A percentile compares a stretch with the other conserved stretches of the same genome.
Conservation (phyloP, 2,113 vertebrate species). For the Fregata magnificens region DNA sequence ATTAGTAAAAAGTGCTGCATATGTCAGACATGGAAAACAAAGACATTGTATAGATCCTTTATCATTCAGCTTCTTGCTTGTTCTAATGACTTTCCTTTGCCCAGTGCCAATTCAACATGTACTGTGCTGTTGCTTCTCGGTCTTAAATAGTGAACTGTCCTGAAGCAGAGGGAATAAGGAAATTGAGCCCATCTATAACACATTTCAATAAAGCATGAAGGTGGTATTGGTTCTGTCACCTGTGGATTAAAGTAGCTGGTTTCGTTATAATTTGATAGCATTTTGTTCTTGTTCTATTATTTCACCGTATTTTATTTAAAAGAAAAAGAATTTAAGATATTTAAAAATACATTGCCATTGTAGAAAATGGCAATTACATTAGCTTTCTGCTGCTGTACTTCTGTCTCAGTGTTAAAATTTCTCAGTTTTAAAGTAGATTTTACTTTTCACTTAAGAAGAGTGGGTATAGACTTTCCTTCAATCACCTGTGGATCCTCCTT, state of each 20-base stretch:
- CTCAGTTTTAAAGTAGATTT: background rate
- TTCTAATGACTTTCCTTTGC: background rate
- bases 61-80: background rate
- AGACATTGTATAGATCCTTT: background rate
- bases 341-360: constrained; percentile 46
- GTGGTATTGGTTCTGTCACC: constrained; percentile 49
- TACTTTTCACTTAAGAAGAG: background rate
- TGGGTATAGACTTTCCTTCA: background rate
- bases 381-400: background rate
- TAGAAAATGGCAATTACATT: constrained; percentile 11
- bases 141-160: background rate
- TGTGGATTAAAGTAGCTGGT: background rate
- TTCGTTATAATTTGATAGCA: background rate
- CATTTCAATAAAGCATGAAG: constrained; percentile 46
- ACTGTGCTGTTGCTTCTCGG: background rate
- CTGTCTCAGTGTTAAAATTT: background rate
- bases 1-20: accelerated
- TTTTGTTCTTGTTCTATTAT: constrained; percentile 41
- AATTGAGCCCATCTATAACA: constrained; percentile 22
- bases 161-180: background rate
- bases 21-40: background rate
- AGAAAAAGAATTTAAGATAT: constrained; percentile 12
- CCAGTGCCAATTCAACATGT: background rate
- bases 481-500: background rate
- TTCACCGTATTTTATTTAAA: constrained; percentile 42